A percentile compares a stretch with the other conserved stretches of the same genome.
phyloP scores from a whole-genome alignment of 2,113 vertebrate genomes.

The Eulemur rufifrons region DNA sequence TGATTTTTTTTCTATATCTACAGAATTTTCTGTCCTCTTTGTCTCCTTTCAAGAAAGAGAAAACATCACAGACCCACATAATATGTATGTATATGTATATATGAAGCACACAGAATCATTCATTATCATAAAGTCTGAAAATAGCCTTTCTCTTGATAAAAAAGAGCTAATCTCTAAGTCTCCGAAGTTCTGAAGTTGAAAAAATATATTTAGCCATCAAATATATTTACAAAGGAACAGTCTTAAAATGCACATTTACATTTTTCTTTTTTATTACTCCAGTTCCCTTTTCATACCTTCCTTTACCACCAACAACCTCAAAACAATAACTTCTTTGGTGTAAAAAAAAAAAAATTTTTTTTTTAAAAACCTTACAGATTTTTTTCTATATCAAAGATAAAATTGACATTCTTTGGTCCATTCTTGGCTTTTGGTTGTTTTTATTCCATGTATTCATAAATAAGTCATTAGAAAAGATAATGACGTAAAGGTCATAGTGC shows the following conservation, averaged over 20 bases:
- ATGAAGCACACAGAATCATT: not conserved
- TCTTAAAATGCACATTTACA: not conserved
- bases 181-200: not conserved
- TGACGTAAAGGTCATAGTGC: not conserved
- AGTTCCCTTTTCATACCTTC: not conserved
- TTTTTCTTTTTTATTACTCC: not conserved
- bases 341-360: not conserved
- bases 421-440: not conserved
- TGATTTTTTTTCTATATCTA: not conserved
- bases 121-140: not conserved
- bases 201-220: slow-evolving; percentile 1
- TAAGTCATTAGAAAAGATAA: not conserved
- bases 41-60: not conserved
- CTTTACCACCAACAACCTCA: not conserved
- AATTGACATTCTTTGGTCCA: not conserved
- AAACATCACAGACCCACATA: not conserved
- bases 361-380: not conserved
- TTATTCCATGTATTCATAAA: not conserved
- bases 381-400: not conserved
- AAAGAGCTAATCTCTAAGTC: not conserved
- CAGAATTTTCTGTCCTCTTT: not conserved
- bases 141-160: not conserved
- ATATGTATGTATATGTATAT: not conserved
- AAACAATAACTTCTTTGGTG: not conserved
- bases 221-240: not conserved